These are phyloP conservation scores for Zeus faber DNA, from an alignment of 2,113 vertebrate species.

Conservation along the genomic window DNA sequence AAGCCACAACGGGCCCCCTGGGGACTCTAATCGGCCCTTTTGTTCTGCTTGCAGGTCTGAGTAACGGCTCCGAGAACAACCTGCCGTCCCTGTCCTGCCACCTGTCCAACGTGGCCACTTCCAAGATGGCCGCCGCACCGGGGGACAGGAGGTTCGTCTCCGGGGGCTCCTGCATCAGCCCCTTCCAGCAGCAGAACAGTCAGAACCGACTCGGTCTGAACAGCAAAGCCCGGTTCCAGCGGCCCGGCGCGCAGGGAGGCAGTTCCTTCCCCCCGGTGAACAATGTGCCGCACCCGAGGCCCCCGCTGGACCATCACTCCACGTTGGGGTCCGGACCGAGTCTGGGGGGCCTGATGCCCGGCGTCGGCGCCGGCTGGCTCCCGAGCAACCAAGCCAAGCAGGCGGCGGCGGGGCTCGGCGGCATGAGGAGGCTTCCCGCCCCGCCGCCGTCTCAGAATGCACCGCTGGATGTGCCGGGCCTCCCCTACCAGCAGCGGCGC, in stretches of 20 bases:
- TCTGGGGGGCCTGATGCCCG: conserved; percentile 75
- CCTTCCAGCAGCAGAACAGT: conserved; percentile 80
- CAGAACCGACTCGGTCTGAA: conserved; percentile 74
- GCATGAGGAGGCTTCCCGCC: conserved; percentile 70
- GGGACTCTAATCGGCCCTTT: background rate
- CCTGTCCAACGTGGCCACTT: conserved; percentile 70
- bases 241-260: conserved; percentile 56
- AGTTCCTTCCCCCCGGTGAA: conserved; percentile 74
- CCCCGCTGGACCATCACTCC: conserved; percentile 58
- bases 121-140: conserved; percentile 77
- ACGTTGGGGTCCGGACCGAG: conserved; percentile 64
- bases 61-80: conserved; percentile 77
- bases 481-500: conserved; percentile 78
- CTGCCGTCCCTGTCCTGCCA: conserved; percentile 79
- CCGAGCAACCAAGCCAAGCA: conserved; percentile 76
- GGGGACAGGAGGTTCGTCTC: conserved; percentile 78
- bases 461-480: conserved; percentile 72
- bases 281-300: conserved; percentile 75
- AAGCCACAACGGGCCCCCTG: background rate
- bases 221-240: conserved; percentile 76
- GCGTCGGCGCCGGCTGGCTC: conserved; percentile 76
- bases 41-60: conserved; percentile 61
- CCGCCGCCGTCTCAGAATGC: conserved; percentile 70
- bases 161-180: conserved; percentile 68
- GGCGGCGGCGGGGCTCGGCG: conserved; percentile 69